Evolutionary conservation across 92 coral and sea anemone genomes (phyloP), one percentile per base, ranked within the genome.

Genomic region (Palythoa heliodiscus): DNA sequence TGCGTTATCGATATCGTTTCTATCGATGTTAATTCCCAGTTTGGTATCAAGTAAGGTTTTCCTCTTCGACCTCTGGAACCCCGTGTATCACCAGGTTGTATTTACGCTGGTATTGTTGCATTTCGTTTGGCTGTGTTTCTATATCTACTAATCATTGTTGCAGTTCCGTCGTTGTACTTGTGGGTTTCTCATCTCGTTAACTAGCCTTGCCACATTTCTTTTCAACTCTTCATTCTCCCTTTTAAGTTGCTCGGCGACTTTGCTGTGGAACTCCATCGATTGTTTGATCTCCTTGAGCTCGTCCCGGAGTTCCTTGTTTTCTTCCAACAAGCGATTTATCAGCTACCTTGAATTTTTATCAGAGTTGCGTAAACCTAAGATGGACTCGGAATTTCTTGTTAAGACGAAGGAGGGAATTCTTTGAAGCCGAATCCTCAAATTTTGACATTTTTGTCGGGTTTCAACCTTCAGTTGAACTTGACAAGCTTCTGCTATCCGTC

Each of bases 191-290:
- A 23, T 69, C 73, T 69, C 73, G 37, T 67, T 3, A 67, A 3
- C 38, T 67, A 20, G 71, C 71, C 71, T 67, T 2, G 71, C 71
- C 39, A 67, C 71, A 25, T n/a, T 4, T 19, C 22, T 19, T 60
- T 60, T 67, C 11, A 67, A 25, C 37, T 67, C 71, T 67, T 67
- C 71, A 25, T 67, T 67, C 64, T 58, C 64, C n/a, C n/a, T n/a
- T n/a, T n/a, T n/a, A n/a, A n/a, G n/a, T n/a, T n/a, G n/a, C n/a
- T n/a, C n/a, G n/a, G 14, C 68, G 22, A 67, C 37, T 25, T 67
- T 67, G 22, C 71, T 25, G 22, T 67, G 71, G 37, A 67, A 67
- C 71, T 67, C 71, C 71, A 10, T 67, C 38, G 71, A 67, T 67
- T 67, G 10, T 63, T 25, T 67, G 39, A n/a, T 20, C 37, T 67